Conservation (phyloP, 2,113 vertebrate genomes). For the Lepus europaeus region DNA sequence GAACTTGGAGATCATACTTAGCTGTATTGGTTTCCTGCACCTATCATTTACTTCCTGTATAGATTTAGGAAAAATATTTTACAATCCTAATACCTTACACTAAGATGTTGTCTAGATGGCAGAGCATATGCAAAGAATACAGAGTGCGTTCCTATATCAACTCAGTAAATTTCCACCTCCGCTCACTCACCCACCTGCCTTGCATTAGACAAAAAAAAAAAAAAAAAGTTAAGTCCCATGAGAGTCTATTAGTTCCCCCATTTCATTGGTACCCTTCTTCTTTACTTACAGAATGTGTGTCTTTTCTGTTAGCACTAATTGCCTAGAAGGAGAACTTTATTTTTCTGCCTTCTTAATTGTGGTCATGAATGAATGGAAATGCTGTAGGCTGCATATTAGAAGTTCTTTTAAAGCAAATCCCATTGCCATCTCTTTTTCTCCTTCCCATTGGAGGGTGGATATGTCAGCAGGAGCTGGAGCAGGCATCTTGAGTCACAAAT, state of each 20-base stretch:
- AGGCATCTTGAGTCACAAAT: neutral
- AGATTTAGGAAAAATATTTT: neutral
- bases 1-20: neutral
- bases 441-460: neutral
- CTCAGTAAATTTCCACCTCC: no score
- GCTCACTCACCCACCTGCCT: neutral
- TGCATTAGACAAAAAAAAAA: neutral
- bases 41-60: neutral
- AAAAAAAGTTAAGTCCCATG: no score
- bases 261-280: neutral
- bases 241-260: neutral
- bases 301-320: neutral
- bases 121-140: neutral
- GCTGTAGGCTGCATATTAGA: neutral
- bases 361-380: neutral
- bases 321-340: neutral
- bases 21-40: neutral
- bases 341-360: neutral
- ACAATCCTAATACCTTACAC: neutral
- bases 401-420: neutral
- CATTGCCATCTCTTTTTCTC: neutral
- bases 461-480: neutral
- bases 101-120: neutral
- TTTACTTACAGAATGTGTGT: neutral
- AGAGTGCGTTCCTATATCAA: accelerated